Evolutionary conservation across 1,140 invertebrate species (phyloP), one percentile per base, ranked within the genome.

Genomic region (Cecropterus lyciades): DNA sequence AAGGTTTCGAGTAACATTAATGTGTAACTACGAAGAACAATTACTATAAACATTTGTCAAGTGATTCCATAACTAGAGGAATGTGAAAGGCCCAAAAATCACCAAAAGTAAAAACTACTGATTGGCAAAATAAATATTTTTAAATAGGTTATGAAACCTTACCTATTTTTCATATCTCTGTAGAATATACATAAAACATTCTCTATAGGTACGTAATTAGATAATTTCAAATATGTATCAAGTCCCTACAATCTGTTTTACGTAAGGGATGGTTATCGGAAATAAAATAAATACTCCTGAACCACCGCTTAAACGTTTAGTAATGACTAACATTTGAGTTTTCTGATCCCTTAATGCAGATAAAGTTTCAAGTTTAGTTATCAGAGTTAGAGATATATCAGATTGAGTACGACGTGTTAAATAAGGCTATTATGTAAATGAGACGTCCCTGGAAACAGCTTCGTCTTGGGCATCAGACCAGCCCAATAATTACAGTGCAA

Each of bases 401-500:
- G 51, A 68, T 68, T 68, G 37, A 42, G 20, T 20, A 17, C 49
- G 46, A 67, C 52, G 59, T 67, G 51, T 33, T 42, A 64, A 57
- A 16, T 48, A 16, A 69, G 45, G 14, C 27, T 65, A 46, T 33
- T 46, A 46, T 46, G 49, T 17, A 66, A 57, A 48, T 65, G 42
- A 60, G 53, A 65, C 20, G 16, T 59, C 52, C 42, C 42, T 37
- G 57, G 11, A 51, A 51, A 51, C 11, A 51, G n/a, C 24, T 13
- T 30, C 20, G 17, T 33, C 51, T 53, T 37, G 33, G 10, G 55
- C 55, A 62, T 56, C 37, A n/a, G 66, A 59, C 64, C 48, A 55
- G 56, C 27, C 53, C 56, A 57, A 59, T 73, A 70, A 81, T 81
- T 77, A 70, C 51, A 63, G 46, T 69, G 64, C 75, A 62, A 66